A percentile compares a stretch with the other conserved stretches of the same genome.
These are phyloP conservation scores for Conops quadrifasciatus DNA, from an alignment of 2,888 invertebrate species.

Conservation along the genomic window DNA sequence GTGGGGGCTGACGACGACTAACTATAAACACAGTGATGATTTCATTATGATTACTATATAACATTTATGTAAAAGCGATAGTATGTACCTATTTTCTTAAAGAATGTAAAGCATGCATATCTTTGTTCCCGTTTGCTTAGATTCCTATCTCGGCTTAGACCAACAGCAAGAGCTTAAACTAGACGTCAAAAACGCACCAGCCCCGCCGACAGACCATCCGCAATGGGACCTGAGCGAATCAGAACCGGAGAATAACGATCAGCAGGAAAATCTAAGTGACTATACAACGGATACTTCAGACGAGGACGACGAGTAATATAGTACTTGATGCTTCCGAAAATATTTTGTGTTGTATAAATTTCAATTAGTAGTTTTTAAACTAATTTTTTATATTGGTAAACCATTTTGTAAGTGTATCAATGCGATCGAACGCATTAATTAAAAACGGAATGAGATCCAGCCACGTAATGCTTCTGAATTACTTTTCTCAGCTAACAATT, in stretches of 20 bases:
- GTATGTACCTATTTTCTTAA: no score
- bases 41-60: no score
- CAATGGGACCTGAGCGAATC: slow-evolving; percentile 98
- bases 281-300: slow-evolving; percentile 74
- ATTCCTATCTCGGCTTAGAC: slow-evolving; percentile 97
- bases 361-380: slow-evolving; percentile 19
- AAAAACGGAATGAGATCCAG: background rate
- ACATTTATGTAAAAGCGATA: no score
- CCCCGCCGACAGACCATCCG: slow-evolving; percentile 90
- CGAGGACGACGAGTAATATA: slow-evolving; percentile 67
- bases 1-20: no score
- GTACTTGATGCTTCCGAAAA: slow-evolving; percentile 5
- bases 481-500: background rate
- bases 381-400: slow-evolving; percentile 25
- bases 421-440: background rate
- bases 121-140: no score
- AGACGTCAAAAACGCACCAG: slow-evolving; percentile 96
- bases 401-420: slow-evolving; percentile 24
- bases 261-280: slow-evolving; percentile 73
- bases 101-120: no score
- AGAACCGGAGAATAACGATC: slow-evolving; percentile 76
- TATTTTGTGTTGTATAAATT: slow-evolving; percentile 5
- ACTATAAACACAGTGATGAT: no score
- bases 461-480: slow-evolving; percentile 3
- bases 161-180: slow-evolving; percentile 94